These are phyloP conservation scores for Pelochelys cantorii DNA, from an alignment of 2,797 vertebrate species.

Conservation along the genomic window DNA sequence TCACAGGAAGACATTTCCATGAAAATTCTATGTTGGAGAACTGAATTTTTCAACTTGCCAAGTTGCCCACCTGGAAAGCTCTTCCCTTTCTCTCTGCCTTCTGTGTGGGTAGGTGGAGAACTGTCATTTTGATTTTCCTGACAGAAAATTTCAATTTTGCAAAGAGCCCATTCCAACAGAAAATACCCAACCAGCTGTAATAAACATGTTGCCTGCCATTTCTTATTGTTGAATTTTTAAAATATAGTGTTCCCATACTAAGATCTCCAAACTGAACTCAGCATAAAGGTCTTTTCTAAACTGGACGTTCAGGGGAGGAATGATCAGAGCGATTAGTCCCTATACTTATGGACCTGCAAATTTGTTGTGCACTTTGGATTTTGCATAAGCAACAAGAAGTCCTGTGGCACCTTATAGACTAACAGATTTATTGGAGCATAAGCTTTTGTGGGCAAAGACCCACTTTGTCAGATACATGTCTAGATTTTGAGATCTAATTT, in stretches of 20 bases:
- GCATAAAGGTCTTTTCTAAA: constrained; percentile 28
- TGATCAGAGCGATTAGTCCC: not conserved
- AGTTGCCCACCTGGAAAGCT: not conserved
- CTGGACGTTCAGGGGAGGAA: not conserved
- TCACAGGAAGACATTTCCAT: too few relatives aligned
- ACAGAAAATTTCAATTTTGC: not conserved
- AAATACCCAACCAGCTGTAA: not conserved
- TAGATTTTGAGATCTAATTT: not conserved
- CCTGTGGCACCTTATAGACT: too few relatives aligned
- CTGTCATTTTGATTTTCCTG: not conserved
- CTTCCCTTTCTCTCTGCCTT: not conserved
- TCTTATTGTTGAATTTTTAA: constrained; percentile 12
- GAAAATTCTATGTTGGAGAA: too few relatives aligned
- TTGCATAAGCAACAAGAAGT: too few relatives aligned
- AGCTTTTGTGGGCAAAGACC: too few relatives aligned
- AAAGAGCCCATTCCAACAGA: not conserved
- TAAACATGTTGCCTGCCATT: not conserved
- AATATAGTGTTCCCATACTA: constrained; percentile 9
- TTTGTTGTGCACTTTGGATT: not conserved
- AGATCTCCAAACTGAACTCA: not conserved
- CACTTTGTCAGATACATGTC: too few relatives aligned
- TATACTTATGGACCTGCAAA: not conserved
- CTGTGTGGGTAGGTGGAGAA: not conserved
- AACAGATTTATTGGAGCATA: too few relatives aligned
- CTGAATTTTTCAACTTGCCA: not conserved